Percentiles rank a stretch among this genome's conserved stretches.
These are phyloP conservation scores for Platygyra sinensis DNA, from an alignment of 64 coral and sea anemone species.

Conservation along the genomic window DNA sequence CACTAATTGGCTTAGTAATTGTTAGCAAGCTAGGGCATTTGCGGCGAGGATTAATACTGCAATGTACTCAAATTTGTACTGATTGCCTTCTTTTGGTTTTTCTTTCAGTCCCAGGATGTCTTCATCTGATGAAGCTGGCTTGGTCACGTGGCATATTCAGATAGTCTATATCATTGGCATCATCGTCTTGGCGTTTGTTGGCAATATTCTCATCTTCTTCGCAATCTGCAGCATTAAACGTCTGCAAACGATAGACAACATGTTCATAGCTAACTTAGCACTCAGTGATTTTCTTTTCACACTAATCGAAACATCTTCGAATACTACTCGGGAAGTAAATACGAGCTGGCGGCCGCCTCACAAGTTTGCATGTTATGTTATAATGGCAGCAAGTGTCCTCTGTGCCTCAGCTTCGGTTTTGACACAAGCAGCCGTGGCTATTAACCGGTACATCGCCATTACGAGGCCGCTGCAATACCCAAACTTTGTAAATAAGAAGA, in stretches of 20 bases:
- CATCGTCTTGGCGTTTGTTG: slow-evolving; percentile 41
- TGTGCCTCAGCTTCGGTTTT: slow-evolving; percentile 62
- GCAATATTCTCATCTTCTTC: slow-evolving; percentile 47
- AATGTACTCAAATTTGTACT: neutral
- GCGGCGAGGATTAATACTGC: too few relatives aligned
- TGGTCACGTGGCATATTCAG: slow-evolving; percentile 28
- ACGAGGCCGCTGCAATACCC: slow-evolving; percentile 48
- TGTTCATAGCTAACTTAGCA: slow-evolving; percentile 61
- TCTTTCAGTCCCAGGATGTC: neutral
- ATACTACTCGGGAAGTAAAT: slow-evolving; percentile 41
- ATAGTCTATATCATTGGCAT: slow-evolving; percentile 37
- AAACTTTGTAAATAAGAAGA: slow-evolving; percentile 16
- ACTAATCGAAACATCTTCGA: slow-evolving; percentile 50
- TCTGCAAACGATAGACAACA: slow-evolving; percentile 58
- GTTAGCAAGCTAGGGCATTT: too few relatives aligned
- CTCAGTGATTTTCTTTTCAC: slow-evolving; percentile 67
- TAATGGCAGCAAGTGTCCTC: slow-evolving; percentile 60
- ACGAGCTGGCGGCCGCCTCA: slow-evolving; percentile 34
- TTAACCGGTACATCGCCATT: slow-evolving; percentile 66
- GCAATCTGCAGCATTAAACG: slow-evolving; percentile 44
- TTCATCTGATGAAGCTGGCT: neutral
- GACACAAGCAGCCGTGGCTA: slow-evolving; percentile 67
- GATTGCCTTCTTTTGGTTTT: neutral
- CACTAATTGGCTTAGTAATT: too few relatives aligned
- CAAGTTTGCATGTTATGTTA: slow-evolving; percentile 48